phyloP scores from a whole-genome alignment of 2,113 vertebrate species.

The Echinops telfairi region DNA sequence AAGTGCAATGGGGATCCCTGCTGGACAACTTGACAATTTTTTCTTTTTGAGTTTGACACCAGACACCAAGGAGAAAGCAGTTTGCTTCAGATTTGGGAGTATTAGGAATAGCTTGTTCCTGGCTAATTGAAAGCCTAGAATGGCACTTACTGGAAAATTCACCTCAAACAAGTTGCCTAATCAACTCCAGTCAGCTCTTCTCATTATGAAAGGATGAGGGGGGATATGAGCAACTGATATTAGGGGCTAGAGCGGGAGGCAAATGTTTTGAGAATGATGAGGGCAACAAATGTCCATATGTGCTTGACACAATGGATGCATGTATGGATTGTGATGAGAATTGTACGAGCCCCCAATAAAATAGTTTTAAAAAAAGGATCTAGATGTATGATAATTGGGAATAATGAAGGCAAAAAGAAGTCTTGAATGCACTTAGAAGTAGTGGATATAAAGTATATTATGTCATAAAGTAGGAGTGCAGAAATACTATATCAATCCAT shows the following conservation, averaged over 20 bases:
- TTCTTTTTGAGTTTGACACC: not conserved
- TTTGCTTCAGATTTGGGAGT: not conserved
- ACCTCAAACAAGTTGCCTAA: not conserved
- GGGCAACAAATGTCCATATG: no score
- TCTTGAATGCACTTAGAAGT: not conserved
- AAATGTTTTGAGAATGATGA: no score
- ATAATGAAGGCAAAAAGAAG: not conserved
- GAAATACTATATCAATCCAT: not conserved
- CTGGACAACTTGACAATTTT: not conserved
- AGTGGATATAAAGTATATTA: not conserved
- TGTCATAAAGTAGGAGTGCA: not conserved
- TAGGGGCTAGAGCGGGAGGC: no score
- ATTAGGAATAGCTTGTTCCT: not conserved
- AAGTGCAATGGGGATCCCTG: no score
- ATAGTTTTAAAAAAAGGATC: no score
- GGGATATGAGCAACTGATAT: no score
- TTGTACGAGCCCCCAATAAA: no score
- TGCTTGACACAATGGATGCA: no score
- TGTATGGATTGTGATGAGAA: no score
- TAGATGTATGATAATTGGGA: not conserved
- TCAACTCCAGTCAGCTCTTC: not conserved
- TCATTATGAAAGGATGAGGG: not conserved
- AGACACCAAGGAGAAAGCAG: not conserved
- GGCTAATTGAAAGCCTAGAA: not conserved
- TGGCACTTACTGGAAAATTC: not conserved